Base-by-base conservation (phyloP, 2,888 invertebrate species). In the Invenusta paracnida region DNA sequence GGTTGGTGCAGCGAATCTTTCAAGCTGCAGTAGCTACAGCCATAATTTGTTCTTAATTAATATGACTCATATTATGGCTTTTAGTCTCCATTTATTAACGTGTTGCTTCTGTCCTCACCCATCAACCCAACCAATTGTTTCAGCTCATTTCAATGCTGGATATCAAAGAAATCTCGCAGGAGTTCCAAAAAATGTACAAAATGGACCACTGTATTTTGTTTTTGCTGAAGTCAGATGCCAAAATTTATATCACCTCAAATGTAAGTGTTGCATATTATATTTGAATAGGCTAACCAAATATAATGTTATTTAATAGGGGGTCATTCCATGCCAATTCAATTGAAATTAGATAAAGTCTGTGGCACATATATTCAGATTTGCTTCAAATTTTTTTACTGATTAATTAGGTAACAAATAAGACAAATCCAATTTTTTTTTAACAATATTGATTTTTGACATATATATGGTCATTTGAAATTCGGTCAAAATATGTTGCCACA, bases 171-270 rank as follows among this genome's bases (percentile, higher is more conserved):
- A 96, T 99, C 67, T 95, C 95, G 88, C 94, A 95, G 0, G 98
- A 99, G 89, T 94, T 97, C 90, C 95, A 97, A 89, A 95, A 95
- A 89, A 94, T 98, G 86, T 98, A 98, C 92, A 91, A 96, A 89
- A 96, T 96, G 88, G 98, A 99, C 91, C 97, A 97, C 92, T 97
- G 97, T 92, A 98, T 99, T 91, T 95, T 98, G 89, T 94, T 99
- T 88, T 94, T 96, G 89, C 95, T 96, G 89, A 94, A 96, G 90
- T 97, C 97, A 91, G 93, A 93, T 88, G 95, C 95, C 67, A 96
- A 96, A 93, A 94, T 98, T 89, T 95, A 97, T 90, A 94, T 99
- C 89, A 98, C 98, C 83, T 98, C 98, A 93, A 95, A 96, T 89
- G 98, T 98, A 93, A 94, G 94, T 93, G 23, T 11, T 17, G 13